Base-by-base conservation (phyloP, 2,888 invertebrate genomes). In the Rhopalosiphum nymphaeae region DNA sequence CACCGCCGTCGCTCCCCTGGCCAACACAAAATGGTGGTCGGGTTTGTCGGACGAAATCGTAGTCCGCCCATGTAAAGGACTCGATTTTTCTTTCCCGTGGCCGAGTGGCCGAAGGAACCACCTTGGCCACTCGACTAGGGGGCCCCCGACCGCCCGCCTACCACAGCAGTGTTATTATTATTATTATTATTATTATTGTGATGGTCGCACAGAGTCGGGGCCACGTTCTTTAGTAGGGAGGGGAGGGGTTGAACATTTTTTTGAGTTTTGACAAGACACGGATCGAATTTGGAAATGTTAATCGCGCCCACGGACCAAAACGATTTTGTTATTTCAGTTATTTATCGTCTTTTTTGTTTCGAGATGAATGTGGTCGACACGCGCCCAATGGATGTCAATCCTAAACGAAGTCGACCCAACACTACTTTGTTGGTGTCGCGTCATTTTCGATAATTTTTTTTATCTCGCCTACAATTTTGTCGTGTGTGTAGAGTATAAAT, bases 11-110 rank as follows among this genome's bases (percentile, higher is more conserved):
- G 96, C 96, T 96, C 96, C 96, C 96, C 96, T 96, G 96, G 95
- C 96, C 61, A 95, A 95, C 95, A 96, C 96, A 96, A 96, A 96
- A 96, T 96, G 96, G 96, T 96, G 96, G 96, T 96, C 96, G 94
- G 94, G 94, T 95, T 94, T 93, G 94, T 46, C 91, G 78, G 36
- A 90, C 56, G 42, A 78, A 21, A 36, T 9, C 78, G 36, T 21
- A 36, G 61, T 78, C 85, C 85, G 92, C 91, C 46, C 46, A 57
- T 46, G 29, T 36, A 11, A 21, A 49, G 56, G 88, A 49, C 26
- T n/a, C 53, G n/a, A 56, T 61, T 85, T 9, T 44, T 53, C 56
- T 91, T 95, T 95, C 95, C 95, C 95, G 67, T 89, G 78, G 49
- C n/a, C 36, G 29, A 36, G 87, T 49, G 85, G 61, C n/a, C 46